A percentile compares a stretch with the other conserved stretches of the same genome.
These are phyloP conservation scores for Drosophila nasuta DNA, from an alignment of 1,140 invertebrate genomes.

Conservation along the genomic window DNA sequence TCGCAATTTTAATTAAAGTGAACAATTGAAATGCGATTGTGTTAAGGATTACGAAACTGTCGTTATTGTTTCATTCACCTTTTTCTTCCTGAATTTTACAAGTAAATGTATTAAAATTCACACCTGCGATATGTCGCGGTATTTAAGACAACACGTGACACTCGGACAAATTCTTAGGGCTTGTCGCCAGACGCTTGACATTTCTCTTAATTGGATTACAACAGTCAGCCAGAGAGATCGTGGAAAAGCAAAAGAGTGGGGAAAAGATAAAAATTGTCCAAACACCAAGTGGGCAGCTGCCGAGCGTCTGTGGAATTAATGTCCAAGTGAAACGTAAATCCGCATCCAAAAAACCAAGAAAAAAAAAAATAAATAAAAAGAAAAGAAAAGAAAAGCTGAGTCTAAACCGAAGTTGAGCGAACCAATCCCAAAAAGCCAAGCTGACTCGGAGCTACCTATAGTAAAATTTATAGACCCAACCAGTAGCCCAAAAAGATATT, in stretches of 20 bases:
- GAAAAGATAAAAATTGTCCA: conserved; percentile 59
- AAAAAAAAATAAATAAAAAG: too few species aligned
- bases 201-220: conserved; percentile 77
- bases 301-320: conserved; percentile 65
- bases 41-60: conserved; percentile 17
- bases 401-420: neutral
- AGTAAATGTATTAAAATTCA: conserved; percentile 33
- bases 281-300: conserved; percentile 64
- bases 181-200: conserved; percentile 60
- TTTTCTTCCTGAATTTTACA: conserved; percentile 11
- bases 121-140: conserved; percentile 56
- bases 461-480: conserved; percentile 48
- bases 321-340: conserved; percentile 53
- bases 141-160: conserved; percentile 64
- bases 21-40: neutral
- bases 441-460: neutral
- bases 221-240: conserved; percentile 3
- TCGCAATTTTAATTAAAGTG: neutral
- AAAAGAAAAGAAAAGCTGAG: neutral
- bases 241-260: neutral
- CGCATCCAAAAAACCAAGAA: conserved; percentile 6
- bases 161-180: conserved; percentile 45
- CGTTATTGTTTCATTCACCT: neutral
- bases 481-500: conserved; percentile 61
- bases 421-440: conserved; percentile 1